Evolutionary conservation across 2,797 vertebrate species (phyloP), one percentile per base, ranked within the genome.

Genomic region (Bradypus variegatus): DNA sequence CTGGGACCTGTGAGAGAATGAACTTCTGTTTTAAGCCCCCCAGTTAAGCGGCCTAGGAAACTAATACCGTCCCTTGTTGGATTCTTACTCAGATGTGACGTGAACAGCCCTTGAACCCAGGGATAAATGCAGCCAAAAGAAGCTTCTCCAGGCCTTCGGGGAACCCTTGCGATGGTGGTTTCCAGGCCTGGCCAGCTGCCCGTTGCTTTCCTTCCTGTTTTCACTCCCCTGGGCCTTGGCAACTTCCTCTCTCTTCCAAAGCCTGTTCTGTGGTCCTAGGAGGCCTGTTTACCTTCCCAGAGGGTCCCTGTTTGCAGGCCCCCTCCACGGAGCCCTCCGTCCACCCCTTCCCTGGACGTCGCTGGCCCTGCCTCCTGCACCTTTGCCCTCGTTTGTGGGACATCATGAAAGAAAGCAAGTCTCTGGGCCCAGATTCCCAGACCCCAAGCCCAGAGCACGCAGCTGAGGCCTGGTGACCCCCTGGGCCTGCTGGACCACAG

Each of bases 341-440:
- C 3, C 2, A 11, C 23, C 53, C 41, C 23, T 65, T n/a, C 29
- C 72, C 69, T 18, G 15, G 67, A 36, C 48, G 50, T 18, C 23
- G 13, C 62, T 12, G 1, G 38, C 31, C 73, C n/a, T 14, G 18
- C 41, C 82, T 36, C 38, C 41, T 1, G 9, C 2, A 6, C 69
- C 53, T 62, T 78, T 25, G 36, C 87, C 58, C 36, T 50, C 2
- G 27, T 65, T 69, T 89, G 62, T 6, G 0, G 48, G 36, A 58
- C 36, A 78, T 75, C 94, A 92, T 89, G 82, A 79, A 90, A 79
- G 83, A 90, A 75, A 67, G 36, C 29, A 7, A 11, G 41, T 45
- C 41, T 27, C 76, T 27, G 84, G 86, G 67, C 89, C 41, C 41
- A 45, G 41, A 8, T 45, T 45, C 41, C 41, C 41, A 6, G 41